phyloP scores from a whole-genome alignment of 2,797 vertebrate genomes.

The Alauda arvensis region DNA sequence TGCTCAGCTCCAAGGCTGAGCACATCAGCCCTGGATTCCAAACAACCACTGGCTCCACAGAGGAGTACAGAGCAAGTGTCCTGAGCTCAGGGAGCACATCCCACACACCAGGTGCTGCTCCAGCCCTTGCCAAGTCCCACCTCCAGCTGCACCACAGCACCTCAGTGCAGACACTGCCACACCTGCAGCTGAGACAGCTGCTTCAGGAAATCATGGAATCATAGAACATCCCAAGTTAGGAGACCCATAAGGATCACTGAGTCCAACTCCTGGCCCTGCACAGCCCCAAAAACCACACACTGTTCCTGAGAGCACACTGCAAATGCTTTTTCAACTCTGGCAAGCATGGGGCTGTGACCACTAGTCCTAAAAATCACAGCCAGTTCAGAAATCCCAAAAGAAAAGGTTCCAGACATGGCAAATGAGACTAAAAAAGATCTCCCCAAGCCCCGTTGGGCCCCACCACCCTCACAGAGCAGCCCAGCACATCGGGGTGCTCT shows the following conservation, averaged over 20 bases:
- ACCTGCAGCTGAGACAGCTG: not conserved
- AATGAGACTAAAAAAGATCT: not conserved
- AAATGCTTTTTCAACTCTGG: not conserved
- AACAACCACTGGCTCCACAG: not conserved
- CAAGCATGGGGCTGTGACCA: not conserved
- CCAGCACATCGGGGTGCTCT: fast-evolving
- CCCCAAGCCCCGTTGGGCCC: not conserved
- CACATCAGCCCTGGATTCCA: not conserved
- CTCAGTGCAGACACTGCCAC: fast-evolving
- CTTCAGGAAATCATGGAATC: not conserved
- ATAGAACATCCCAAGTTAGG: not conserved
- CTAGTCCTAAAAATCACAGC: not conserved
- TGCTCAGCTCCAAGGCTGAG: not conserved
- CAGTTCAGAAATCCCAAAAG: not conserved
- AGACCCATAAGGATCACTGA: not conserved
- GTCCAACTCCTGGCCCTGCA: not conserved
- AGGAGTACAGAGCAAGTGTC: fast-evolving
- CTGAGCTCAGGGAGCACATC: not conserved
- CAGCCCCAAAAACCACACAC: not conserved
- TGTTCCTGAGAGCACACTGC: not conserved
- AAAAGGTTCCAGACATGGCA: not conserved
- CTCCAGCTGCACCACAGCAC: not conserved
- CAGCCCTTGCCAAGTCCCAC: fast-evolving
- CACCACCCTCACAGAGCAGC: not conserved
- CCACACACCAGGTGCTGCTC: not conserved